phyloP scores from a whole-genome alignment of 1,140 invertebrate species.

The Brachionus paranguensis region DNA sequence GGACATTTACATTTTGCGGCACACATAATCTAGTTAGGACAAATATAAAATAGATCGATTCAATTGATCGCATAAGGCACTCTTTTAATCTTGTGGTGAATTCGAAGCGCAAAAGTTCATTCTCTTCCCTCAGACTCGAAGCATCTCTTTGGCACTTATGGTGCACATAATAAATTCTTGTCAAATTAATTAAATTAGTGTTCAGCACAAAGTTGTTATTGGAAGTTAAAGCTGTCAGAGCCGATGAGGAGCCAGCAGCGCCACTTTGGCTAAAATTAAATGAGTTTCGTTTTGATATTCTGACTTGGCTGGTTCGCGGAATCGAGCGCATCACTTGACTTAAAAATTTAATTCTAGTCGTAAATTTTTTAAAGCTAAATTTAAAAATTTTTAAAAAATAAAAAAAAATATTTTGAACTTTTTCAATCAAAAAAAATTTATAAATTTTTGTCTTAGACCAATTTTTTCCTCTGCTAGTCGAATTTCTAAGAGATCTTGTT shows the following conservation, averaged over 20 bases:
- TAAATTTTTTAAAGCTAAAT: not conserved
- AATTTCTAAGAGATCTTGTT: not conserved
- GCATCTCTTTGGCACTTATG: constrained; percentile 4
- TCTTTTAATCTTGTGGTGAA: constrained; percentile 12
- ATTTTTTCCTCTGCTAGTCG: not conserved
- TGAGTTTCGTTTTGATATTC: not conserved
- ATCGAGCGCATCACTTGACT: not conserved
- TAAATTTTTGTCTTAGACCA: not conserved
- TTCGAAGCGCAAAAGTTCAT: not conserved
- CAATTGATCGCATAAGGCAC: not conserved
- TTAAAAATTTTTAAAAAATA: not conserved
- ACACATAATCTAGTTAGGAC: not conserved
- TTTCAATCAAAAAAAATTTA: not conserved
- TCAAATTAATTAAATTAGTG: constrained; percentile 14
- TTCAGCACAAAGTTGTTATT: not conserved
- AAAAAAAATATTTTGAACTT: not conserved
- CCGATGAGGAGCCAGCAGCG: not conserved
- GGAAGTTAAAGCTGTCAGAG: not conserved
- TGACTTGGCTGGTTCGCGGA: not conserved
- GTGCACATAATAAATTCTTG: constrained; percentile 9
- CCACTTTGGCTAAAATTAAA: not conserved
- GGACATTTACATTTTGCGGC: not conserved
- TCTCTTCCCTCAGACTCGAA: not conserved
- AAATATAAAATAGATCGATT: constrained; percentile 18
- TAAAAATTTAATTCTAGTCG: not conserved